Base-by-base conservation (phyloP, 2,888 invertebrate genomes). In the Protodeltote pygarga region DNA sequence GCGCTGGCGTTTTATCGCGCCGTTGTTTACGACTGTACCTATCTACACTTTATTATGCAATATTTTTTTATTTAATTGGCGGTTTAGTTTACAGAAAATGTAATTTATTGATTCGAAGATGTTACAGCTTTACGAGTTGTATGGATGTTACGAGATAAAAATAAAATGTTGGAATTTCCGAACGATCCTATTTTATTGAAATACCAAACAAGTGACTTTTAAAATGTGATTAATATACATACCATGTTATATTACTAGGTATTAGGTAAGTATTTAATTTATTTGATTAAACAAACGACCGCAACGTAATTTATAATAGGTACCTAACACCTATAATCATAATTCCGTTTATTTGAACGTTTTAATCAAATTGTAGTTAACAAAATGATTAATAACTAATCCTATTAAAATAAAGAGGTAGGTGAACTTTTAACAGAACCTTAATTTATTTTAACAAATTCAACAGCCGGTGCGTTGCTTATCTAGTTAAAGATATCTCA, bases 401-500 rank as follows among this genome's bases (percentile, higher is more conserved):
- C 33, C 24, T 38, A 21, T 3, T 16, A 39, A 29, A 38, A 25
- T 50, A 37, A 17, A 44, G 29, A 52, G 55, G 51, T 67, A 46
- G 35, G 60, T 41, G 46, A 68, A 65, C 69, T 58, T 69, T 58
- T 33, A 65, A 45, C 41, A 42, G 33, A 33, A 52, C 45, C 31
- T 33, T 49, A 58, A 64, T 65, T 54, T 62, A 55, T 62, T 46
- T 44, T 33, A 49, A 61, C 59, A 58, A 57, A 61, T 54, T 62
- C 53, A 19, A 58, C 48, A 48, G 60, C 62, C 59, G 52, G 53
- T 59, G 58, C 52, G 35, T 29, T 8, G 38, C 31, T 55, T 68
- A 69, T 73, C 71, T 47, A 3, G 34, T 49, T 16, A 13, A n/a
- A 66, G 54, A 69, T 66, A 66, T 71, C 72, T 53, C 31, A 44